Conservation (phyloP, 1,140 invertebrate species). For the Acyrthosiphon pisum region DNA sequence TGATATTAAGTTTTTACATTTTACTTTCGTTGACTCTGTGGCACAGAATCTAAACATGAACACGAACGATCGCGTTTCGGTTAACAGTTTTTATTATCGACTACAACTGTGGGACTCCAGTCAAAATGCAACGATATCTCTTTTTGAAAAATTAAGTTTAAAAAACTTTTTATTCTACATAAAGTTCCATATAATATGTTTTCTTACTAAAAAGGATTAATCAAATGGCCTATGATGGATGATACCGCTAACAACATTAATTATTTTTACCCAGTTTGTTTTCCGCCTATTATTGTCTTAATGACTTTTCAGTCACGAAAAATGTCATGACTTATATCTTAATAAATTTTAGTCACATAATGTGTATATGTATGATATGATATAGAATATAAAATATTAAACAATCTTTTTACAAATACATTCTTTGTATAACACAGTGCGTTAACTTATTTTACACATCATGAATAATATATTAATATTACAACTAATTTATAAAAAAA, state of each 20-base stretch:
- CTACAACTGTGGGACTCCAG: not conserved
- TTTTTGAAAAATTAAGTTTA: not conserved
- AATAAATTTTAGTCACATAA: not conserved
- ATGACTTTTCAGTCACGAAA: not conserved
- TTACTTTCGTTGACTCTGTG: not conserved
- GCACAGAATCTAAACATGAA: not conserved
- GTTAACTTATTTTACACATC: not conserved
- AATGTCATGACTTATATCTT: not conserved
- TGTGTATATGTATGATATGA: no score
- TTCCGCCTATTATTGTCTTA: not conserved
- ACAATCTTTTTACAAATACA: no score
- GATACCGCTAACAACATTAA: not conserved
- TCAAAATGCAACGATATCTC: not conserved
- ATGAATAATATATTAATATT: not conserved
- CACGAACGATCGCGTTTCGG: not conserved
- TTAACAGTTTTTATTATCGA: not conserved
- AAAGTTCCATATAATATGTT: no score
- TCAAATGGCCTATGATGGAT: no score
- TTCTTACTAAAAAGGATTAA: no score
- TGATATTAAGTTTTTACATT: not conserved
- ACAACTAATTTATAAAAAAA: not conserved
- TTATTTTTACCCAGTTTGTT: not conserved
- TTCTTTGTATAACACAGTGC: not conserved
- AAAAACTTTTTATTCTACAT: no score
- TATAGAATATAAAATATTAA: no score